Evolutionary conservation across 2,888 invertebrate species (phyloP).

Genomic region (Chorisops tibialis): DNA sequence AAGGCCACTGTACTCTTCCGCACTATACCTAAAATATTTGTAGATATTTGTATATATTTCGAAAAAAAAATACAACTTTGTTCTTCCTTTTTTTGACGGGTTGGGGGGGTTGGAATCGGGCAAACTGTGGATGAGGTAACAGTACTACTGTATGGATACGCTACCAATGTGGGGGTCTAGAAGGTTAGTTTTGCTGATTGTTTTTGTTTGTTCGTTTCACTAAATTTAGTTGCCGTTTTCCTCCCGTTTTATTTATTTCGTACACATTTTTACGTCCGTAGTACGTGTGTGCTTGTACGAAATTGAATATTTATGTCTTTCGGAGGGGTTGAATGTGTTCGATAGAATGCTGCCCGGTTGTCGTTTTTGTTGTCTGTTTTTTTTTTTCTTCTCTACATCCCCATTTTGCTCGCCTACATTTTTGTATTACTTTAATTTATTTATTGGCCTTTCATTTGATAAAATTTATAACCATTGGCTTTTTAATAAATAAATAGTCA

Average conservation of each 20-base stretch:
- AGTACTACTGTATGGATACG: too few relatives aligned
- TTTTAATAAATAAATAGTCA: too few relatives aligned
- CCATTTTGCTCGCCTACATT: conserved; percentile 35
- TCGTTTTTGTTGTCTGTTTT: not conserved
- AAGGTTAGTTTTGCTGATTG: conserved; percentile 24
- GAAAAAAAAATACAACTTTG: too few relatives aligned
- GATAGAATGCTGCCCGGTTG: conserved; percentile 17
- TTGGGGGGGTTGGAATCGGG: not conserved
- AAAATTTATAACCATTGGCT: conserved; percentile 29
- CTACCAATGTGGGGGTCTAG: not conserved
- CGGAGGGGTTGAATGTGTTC: conserved; percentile 21
- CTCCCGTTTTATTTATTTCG: conserved; percentile 25
- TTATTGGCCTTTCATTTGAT: conserved; percentile 50
- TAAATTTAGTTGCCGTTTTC: conserved; percentile 28
- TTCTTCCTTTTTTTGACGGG: not conserved
- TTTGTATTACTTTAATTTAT: conserved; percentile 51
- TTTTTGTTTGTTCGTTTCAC: conserved; percentile 22
- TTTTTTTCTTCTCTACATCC: conserved; percentile 19
- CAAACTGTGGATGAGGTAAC: not conserved
- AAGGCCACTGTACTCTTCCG: too few relatives aligned
- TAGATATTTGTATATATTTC: not conserved
- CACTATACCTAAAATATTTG: too few relatives aligned
- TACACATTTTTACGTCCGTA: conserved; percentile 9
- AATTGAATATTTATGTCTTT: conserved; percentile 31
- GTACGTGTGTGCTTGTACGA: conserved; percentile 18